A percentile compares a stretch with the other conserved stretches of the same genome.
These are phyloP conservation scores for Dermatemys mawii DNA, from an alignment of 2,113 vertebrate species.

Conservation along the genomic window DNA sequence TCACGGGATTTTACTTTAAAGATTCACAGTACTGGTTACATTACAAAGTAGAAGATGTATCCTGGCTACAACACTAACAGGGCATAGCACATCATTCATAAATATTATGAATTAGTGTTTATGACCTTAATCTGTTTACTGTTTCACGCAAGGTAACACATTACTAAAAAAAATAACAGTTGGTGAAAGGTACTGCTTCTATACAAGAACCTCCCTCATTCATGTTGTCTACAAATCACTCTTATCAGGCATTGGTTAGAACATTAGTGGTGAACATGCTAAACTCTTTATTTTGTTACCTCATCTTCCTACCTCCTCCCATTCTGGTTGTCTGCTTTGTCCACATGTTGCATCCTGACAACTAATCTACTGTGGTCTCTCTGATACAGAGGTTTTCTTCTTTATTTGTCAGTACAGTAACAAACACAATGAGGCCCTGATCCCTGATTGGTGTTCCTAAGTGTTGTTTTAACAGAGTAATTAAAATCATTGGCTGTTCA, in stretches of 20 bases:
- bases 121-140: neutral
- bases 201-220: neutral
- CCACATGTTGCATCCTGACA: neutral
- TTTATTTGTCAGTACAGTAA: neutral
- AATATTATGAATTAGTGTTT: neutral
- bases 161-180: neutral
- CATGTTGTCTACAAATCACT: neutral
- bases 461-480: conserved; percentile 3
- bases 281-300: neutral
- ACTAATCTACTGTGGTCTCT: neutral
- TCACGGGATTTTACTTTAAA: neutral
- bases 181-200: neutral
- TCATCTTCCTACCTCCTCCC: neutral
- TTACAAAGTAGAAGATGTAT: neutral
- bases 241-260: neutral
- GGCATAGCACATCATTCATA: neutral
- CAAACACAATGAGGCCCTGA: neutral
- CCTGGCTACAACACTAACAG: neutral
- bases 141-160: neutral
- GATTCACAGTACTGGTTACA: neutral
- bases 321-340: neutral
- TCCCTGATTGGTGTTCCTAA: neutral
- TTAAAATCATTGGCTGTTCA: neutral
- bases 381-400: neutral
- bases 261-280: neutral